Evolutionary conservation across 2,797 vertebrate genomes (phyloP).

Genomic region (Lemur catta): DNA sequence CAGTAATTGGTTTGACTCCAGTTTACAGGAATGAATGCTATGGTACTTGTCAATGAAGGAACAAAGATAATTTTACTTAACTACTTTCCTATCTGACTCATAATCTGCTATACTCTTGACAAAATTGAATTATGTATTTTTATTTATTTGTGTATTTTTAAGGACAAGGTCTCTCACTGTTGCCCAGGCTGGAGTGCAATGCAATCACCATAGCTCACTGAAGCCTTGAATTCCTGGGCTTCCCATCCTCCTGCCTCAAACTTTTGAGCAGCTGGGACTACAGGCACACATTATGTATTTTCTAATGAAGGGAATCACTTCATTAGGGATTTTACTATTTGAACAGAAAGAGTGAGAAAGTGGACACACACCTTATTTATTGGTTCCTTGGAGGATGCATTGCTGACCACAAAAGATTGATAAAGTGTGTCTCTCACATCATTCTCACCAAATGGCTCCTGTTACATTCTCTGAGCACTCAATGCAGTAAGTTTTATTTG

Average conservation of each 20-base stretch:
- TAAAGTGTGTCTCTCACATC: not conserved
- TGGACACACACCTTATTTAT: not conserved
- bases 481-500: not conserved
- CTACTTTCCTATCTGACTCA: not conserved
- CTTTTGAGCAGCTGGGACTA: no score
- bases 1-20: not conserved
- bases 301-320: not conserved
- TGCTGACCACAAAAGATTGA: not conserved
- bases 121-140: not conserved
- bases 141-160: no score
- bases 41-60: not conserved
- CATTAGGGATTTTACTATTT: not conserved
- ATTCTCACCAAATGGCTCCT: not conserved
- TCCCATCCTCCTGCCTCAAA: no score
- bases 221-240: no score
- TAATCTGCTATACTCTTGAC: not conserved
- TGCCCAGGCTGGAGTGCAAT: no score
- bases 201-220: no score
- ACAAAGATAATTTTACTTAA: not conserved
- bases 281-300: not conserved
- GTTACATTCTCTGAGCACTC: not conserved
- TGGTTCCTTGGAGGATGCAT: not conserved
- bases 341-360: not conserved
- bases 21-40: not conserved
- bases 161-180: no score